Percentiles rank a stretch among this genome's conserved stretches.
phyloP scores from a whole-genome alignment of 2,113 vertebrate genomes.

The Eolophus roseicapilla region DNA sequence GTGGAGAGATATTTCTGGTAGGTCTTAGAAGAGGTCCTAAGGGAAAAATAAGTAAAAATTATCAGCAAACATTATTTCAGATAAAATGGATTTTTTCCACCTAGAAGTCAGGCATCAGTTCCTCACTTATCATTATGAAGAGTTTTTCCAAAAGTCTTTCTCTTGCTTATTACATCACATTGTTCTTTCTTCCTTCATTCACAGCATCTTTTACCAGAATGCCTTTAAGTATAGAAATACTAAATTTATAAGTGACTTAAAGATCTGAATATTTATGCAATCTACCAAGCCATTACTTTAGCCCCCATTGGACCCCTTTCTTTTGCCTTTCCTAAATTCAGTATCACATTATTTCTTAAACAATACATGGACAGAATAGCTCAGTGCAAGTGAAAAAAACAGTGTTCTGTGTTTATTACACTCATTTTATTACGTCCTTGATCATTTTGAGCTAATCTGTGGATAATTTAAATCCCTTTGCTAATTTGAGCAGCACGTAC shows the following conservation, averaged over 20 bases:
- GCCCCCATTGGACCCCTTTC: background rate
- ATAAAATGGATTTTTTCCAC: background rate
- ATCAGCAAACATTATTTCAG: background rate
- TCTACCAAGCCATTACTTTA: background rate
- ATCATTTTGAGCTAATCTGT: background rate
- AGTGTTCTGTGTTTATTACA: background rate
- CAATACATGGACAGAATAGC: background rate
- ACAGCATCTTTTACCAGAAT: background rate
- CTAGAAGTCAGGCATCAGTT: background rate
- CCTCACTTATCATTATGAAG: background rate
- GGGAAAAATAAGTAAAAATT: background rate
- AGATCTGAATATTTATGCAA: background rate
- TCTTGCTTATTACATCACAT: background rate
- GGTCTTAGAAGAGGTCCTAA: background rate
- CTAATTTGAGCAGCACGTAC: background rate
- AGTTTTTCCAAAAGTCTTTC: background rate
- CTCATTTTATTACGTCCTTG: background rate
- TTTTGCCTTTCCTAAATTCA: background rate
- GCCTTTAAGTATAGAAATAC: background rate
- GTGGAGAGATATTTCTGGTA: background rate
- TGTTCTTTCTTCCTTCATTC: background rate
- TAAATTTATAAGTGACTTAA: background rate
- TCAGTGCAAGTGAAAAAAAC: background rate
- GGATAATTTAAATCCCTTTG: background rate
- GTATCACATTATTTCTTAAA: background rate